Evolutionary conservation across 2,888 invertebrate species (phyloP), one percentile per base, ranked within the genome.

Genomic region (Pristionchus arcanus): DNA sequence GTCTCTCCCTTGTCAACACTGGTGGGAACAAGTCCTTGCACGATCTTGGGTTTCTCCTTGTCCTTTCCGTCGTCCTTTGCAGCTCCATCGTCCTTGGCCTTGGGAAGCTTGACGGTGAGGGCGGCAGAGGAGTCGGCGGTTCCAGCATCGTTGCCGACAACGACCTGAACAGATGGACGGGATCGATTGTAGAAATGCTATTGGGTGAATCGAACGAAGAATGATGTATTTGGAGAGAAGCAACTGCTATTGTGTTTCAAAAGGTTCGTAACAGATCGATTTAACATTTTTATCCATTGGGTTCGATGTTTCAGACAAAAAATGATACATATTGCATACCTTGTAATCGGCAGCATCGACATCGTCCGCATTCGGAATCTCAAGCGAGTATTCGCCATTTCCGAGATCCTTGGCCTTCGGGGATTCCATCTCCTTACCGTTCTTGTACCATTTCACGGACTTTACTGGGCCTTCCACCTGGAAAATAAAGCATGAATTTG

Each of bases 1-100:
- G 97, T 97, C 90, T 97, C 97, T 0, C 98, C 98, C 94, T 97
- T 98, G 90, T 97, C 97, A 4, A 98, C 97, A 0, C 95, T 95
- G 90, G 94, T 94, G 95, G 95, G 95, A 89, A 97, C 96, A 37
- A 98, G 96, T 91, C 97, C 97, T 95, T 97, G 97, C 74, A 97
- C 96, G 94, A 98, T 92, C 59, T 90, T 91, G 87, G 93, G 92
- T 87, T 89, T 66, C 11, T 49, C 85, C 49, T 87, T 88, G n/a
- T 81, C 89, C n/a, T 88, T 88, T 37, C 89, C 53, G 21, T 89
- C 74, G 11, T 74, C 42, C 11, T 49, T 49, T n/a, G 91, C 87
- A 49, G 95, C 74, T 84, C 84, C 84, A 31, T 84, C 84, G 16
- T 84, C 84, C 84, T 84, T 84, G 9, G 55, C 49, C 59, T 55